phyloP scores from a whole-genome alignment of 1,140 invertebrate species.

The Orius insidiosus region DNA sequence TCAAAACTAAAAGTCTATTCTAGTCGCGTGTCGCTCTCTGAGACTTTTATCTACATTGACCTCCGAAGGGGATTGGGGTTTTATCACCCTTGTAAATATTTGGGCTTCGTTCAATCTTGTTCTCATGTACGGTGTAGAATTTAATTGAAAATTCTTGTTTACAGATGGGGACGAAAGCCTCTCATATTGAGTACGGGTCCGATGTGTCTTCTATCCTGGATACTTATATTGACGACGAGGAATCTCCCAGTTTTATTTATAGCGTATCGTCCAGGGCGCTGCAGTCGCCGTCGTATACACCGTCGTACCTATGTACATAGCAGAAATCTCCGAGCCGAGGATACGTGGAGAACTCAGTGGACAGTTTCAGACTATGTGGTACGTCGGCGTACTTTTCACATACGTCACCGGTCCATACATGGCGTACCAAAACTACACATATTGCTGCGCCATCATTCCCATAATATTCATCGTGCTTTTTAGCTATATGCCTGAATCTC shows the following conservation, averaged over 20 bases:
- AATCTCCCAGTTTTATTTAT: slow-evolving; percentile 34
- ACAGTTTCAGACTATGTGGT: slow-evolving; percentile 60
- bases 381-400: slow-evolving; percentile 56
- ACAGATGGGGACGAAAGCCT: slow-evolving; percentile 18
- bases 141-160: slow-evolving; percentile 5
- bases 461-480: slow-evolving; percentile 44
- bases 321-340: slow-evolving; percentile 45
- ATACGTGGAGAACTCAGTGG: slow-evolving; percentile 36
- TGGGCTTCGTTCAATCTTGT: too few relatives aligned
- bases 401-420: slow-evolving; percentile 60
- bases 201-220: slow-evolving; percentile 45
- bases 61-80: too few relatives aligned
- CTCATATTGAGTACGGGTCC: slow-evolving; percentile 56
- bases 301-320: slow-evolving; percentile 65
- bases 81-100: too few relatives aligned
- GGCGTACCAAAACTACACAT: slow-evolving; percentile 44
- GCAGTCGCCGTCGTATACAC: slow-evolving; percentile 57
- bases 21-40: too few relatives aligned
- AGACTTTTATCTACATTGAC: too few relatives aligned
- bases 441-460: slow-evolving; percentile 40
- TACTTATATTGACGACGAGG: slow-evolving; percentile 32
- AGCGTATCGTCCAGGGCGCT: slow-evolving; percentile 33
- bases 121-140: too few relatives aligned
- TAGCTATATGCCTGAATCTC: slow-evolving; percentile 39
- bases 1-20: too few relatives aligned